phyloP scores from a whole-genome alignment of 2,888 invertebrate genomes.

The Diarsia mendica region DNA sequence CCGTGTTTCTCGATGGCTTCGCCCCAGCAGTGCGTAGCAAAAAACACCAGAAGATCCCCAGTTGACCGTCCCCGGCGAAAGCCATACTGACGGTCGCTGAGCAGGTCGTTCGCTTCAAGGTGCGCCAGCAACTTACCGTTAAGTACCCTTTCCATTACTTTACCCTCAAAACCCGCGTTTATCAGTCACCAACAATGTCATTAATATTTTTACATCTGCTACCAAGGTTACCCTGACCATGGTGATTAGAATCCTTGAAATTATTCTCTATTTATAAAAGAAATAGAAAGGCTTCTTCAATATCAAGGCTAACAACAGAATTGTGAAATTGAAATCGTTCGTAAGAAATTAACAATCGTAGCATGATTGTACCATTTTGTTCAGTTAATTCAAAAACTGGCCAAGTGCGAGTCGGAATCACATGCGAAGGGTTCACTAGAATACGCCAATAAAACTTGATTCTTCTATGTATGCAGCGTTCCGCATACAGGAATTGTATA shows the following conservation, averaged over 20 bases:
- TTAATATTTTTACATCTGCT: neutral
- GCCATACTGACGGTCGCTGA: too few relatives aligned
- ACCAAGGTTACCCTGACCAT: neutral
- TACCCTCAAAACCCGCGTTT: neutral
- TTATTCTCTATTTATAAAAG: constrained; percentile 16
- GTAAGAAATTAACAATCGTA: constrained; percentile 27
- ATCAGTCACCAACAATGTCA: neutral
- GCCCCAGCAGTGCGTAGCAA: too few relatives aligned
- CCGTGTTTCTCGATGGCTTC: too few relatives aligned
- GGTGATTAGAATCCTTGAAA: neutral
- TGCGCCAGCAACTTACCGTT: too few relatives aligned
- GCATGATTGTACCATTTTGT: constrained; percentile 45
- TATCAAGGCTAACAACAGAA: constrained; percentile 11
- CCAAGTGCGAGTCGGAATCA: too few relatives aligned
- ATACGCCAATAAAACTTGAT: neutral
- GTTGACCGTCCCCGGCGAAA: too few relatives aligned
- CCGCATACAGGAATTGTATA: too few relatives aligned
- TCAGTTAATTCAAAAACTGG: constrained; percentile 31
- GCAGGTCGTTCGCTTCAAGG: too few relatives aligned
- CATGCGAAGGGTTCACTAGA: neutral
- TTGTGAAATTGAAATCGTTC: constrained; percentile 31
- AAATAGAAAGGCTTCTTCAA: constrained; percentile 3
- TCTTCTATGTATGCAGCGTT: too few relatives aligned
- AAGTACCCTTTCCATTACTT: too few relatives aligned
- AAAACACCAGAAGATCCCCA: too few relatives aligned